phyloP scores from a whole-genome alignment of 2,113 vertebrate genomes.

The Puma concolor region DNA sequence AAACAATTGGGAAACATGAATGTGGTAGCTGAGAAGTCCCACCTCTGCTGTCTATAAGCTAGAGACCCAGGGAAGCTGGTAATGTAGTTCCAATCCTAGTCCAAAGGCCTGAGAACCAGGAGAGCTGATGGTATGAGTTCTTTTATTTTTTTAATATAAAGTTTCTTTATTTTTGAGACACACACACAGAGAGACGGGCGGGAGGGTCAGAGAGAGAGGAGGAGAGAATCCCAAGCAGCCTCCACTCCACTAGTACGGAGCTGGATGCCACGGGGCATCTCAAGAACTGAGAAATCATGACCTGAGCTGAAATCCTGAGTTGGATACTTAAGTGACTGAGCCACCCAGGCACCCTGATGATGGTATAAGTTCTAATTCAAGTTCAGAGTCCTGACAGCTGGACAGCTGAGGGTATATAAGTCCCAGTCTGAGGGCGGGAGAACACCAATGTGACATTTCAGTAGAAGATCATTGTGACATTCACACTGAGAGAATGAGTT shows the following conservation, averaged over 20 bases:
- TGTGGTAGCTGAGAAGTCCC: not conserved
- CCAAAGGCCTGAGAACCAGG: not conserved
- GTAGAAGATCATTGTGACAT: not conserved
- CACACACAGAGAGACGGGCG: no score
- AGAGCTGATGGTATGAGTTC: not conserved
- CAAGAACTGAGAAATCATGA: no score
- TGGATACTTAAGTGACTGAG: no score
- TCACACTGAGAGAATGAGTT: not conserved
- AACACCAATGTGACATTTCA: not conserved
- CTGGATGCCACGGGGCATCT: no score
- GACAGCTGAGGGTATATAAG: not conserved
- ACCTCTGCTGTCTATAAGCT: not conserved
- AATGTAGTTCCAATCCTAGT: not conserved
- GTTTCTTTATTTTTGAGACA: no score
- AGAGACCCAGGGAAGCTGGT: not conserved
- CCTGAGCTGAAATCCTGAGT: no score
- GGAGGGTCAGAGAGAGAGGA: no score
- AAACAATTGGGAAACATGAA: not conserved
- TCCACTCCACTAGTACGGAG: no score
- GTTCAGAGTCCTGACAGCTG: not conserved
- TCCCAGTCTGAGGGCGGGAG: not conserved
- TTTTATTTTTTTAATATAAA: no score
- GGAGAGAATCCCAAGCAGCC: no score
- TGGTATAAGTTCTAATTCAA: not conserved
- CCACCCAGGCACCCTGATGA: not conserved